Base-by-base conservation (phyloP, 2,113 vertebrate species). In the Odocoileus hemionus region DNA sequence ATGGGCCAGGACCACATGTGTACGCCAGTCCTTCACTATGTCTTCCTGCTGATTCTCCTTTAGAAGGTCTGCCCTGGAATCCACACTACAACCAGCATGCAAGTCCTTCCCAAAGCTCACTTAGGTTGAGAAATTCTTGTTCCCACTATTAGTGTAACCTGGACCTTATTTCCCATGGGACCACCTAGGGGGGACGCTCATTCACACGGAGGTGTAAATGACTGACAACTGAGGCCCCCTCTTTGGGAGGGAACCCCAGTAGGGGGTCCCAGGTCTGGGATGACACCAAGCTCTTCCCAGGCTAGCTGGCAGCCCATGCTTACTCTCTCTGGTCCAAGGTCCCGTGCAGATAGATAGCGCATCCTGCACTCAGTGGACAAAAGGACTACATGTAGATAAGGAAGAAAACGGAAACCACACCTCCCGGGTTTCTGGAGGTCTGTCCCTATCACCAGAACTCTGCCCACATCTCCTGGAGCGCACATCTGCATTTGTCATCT, bases 11-110 rank as follows among this genome's bases (percentile, higher is more conserved):
- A 25, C 5, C 55, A 19, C 14, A 33, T 39, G 15, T 33, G 17
- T 7, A 6, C 6, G 7, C 4, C n/a, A 33, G 17, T 12, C 14
- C n/a, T n/a, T 17, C 2, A 1, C n/a, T 26, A 17, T 25, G 3
- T 52, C 21, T 80, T 17, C 10, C 58, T 79, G 28, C 15, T n/a
- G 50, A 17, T 79, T 23, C 79, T 26, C 36, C 33, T n/a, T 43
- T 33, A 8, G 4, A 50, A 10, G 2, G 1, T 47, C 33, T 14
- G 4, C 36, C 17, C 54, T 76, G 11, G 12, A 47, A 57, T 11
- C 61, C 33, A 57, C 1, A 0, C 76, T 47, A 33, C 87, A 47
- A 26, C 30, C 47, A 52, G 5, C 57, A 26, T 39, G 45, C 26
- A 3, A 28, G 26, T 79, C 86, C 36, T 78, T 55, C 64, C 39